Evolutionary conservation across 1,140 invertebrate species (phyloP).

Genomic region (Chironomus tepperi): DNA sequence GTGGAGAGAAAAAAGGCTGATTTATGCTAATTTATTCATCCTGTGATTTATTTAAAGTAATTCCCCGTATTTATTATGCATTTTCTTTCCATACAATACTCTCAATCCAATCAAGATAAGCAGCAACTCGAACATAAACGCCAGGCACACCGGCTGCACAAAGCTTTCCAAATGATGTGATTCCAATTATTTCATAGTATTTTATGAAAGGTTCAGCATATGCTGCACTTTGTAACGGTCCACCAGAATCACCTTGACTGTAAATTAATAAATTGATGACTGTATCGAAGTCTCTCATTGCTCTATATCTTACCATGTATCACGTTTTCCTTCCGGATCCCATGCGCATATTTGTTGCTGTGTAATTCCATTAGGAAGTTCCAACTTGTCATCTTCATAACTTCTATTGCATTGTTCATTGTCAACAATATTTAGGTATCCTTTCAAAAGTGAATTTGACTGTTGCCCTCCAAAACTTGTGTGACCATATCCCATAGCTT

Average conservation of each 20-base stretch:
- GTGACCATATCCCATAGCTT: slow-evolving; percentile 27
- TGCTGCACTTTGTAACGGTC: slow-evolving; percentile 24
- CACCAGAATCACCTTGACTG: slow-evolving; percentile 59
- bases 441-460: slow-evolving; percentile 32
- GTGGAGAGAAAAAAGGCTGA: background rate
- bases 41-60: background rate
- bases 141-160: slow-evolving; percentile 54
- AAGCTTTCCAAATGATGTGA: slow-evolving; percentile 58
- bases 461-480: slow-evolving; percentile 30
- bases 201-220: background rate
- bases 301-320: slow-evolving; percentile 57
- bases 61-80: background rate
- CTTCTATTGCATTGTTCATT: background rate
- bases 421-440: background rate
- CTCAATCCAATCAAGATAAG: slow-evolving; percentile 60
- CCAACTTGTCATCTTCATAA: background rate
- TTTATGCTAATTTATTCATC: background rate
- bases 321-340: slow-evolving; percentile 43
- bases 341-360: slow-evolving; percentile 49
- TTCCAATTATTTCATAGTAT: slow-evolving; percentile 41
- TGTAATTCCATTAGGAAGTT: slow-evolving; percentile 35
- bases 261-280: too few species aligned
- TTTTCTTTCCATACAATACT: slow-evolving; percentile 5
- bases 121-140: slow-evolving; percentile 60
- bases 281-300: too few species aligned